These are phyloP conservation scores for Plutella xylostella DNA, from an alignment of 2,888 invertebrate genomes.

Conservation along the genomic window DNA sequence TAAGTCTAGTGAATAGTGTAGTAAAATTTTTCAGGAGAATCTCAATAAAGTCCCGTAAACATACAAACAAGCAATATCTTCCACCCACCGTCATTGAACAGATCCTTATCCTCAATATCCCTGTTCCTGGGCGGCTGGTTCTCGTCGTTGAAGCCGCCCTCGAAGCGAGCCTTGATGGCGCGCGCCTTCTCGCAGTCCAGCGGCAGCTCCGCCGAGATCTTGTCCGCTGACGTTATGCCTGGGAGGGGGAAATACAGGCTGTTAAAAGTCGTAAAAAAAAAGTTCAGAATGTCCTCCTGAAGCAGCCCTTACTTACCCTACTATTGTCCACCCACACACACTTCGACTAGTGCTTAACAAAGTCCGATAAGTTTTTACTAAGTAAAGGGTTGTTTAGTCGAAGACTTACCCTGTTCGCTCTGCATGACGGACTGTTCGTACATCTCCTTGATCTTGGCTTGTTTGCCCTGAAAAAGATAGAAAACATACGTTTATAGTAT, in stretches of 20 bases:
- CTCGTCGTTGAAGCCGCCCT: slow-evolving; percentile 80
- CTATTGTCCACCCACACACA: too few relatives aligned
- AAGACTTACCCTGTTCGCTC: slow-evolving; percentile 72
- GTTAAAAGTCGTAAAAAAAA: not conserved
- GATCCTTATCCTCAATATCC: slow-evolving; percentile 77
- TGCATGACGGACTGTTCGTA: slow-evolving; percentile 91
- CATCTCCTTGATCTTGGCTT: slow-evolving; percentile 91
- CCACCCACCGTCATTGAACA: slow-evolving; percentile 80
- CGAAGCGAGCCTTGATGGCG: slow-evolving; percentile 83
- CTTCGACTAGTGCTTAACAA: not conserved
- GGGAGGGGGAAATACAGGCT: not conserved
- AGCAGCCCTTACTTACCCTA: too few relatives aligned
- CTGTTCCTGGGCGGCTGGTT: slow-evolving; percentile 61
- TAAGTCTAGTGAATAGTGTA: too few relatives aligned
- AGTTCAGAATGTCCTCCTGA: too few relatives aligned
- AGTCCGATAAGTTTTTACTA: not conserved
- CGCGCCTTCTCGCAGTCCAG: slow-evolving; percentile 69
- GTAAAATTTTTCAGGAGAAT: too few relatives aligned
- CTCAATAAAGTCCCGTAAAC: too few relatives aligned
- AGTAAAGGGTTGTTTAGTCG: not conserved
- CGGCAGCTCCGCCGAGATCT: slow-evolving; percentile 66
- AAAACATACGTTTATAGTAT: not conserved
- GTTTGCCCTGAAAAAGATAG: slow-evolving; percentile 77
- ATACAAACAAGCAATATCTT: too few relatives aligned
- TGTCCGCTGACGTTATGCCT: slow-evolving; percentile 67